phyloP scores from a whole-genome alignment of 2,113 vertebrate species.

The Notarius lentiginosus region DNA sequence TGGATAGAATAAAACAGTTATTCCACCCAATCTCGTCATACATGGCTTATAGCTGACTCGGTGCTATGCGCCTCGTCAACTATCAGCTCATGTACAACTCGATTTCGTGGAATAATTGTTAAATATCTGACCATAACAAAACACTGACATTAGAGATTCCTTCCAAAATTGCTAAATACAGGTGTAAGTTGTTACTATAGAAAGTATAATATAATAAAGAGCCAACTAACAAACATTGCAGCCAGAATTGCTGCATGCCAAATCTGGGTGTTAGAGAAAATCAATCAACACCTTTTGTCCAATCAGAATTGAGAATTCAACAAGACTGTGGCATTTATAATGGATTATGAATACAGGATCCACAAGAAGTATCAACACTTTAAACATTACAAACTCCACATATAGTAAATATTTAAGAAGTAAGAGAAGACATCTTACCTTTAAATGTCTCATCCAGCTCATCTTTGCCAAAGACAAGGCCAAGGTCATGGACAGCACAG shows the following conservation, averaged over 20 bases:
- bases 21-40: no score
- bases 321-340: neutral
- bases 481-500: constrained; percentile 91
- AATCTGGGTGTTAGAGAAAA: neutral
- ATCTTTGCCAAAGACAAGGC: constrained; percentile 89
- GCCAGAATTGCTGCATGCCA: neutral
- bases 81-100: no score
- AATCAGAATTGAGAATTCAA: neutral
- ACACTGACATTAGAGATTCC: neutral
- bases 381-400: neutral
- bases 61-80: no score
- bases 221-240: neutral
- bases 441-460: constrained; percentile 95
- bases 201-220: neutral
- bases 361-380: neutral
- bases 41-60: no score
- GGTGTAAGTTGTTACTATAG: neutral
- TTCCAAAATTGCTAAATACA: neutral
- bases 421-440: constrained; percentile 70
- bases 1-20: no score
- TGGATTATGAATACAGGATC: neutral
- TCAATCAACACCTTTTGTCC: neutral
- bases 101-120: no score
- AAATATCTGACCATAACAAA: neutral
- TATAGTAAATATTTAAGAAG: neutral